phyloP scores from a whole-genome alignment of 2,113 vertebrate genomes.

The Hymenochirus boettgeri region DNA sequence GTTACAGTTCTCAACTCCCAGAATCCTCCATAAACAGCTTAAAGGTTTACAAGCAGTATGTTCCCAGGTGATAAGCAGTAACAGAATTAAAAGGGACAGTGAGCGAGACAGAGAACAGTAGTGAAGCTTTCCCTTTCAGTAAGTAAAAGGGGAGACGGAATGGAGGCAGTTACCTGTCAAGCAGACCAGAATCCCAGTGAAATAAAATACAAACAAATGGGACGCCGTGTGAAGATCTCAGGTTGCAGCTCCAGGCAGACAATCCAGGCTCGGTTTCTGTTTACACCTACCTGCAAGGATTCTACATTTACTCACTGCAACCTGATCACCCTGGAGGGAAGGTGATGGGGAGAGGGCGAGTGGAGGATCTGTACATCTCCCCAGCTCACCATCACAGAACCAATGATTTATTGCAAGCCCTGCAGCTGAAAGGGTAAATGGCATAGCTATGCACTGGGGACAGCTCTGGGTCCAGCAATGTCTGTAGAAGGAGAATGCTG shows the following conservation, averaged over 20 bases:
- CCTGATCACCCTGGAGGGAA: not conserved
- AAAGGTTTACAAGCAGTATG: too few species aligned
- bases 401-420: not conserved
- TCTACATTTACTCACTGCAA: constrained; percentile 7
- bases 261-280: constrained; percentile 17
- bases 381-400: not conserved
- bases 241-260: constrained; percentile 19
- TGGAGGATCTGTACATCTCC: not conserved
- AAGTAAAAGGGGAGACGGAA: not conserved
- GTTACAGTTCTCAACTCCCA: too few species aligned
- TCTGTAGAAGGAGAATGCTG: not conserved
- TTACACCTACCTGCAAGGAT: constrained; percentile 11
- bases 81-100: too few species aligned
- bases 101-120: too few species aligned
- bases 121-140: too few species aligned
- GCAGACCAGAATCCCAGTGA: not conserved
- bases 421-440: not conserved
- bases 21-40: too few species aligned
- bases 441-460: not conserved
- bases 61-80: not conserved
- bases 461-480: not conserved
- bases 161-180: not conserved
- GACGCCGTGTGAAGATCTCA: not conserved
- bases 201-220: not conserved
- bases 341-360: not conserved